A percentile compares a stretch with the other conserved stretches of the same genome.
Evolutionary conservation across 2,888 invertebrate species (phyloP).

Genomic region (Zhengitettix transpicula): DNA sequence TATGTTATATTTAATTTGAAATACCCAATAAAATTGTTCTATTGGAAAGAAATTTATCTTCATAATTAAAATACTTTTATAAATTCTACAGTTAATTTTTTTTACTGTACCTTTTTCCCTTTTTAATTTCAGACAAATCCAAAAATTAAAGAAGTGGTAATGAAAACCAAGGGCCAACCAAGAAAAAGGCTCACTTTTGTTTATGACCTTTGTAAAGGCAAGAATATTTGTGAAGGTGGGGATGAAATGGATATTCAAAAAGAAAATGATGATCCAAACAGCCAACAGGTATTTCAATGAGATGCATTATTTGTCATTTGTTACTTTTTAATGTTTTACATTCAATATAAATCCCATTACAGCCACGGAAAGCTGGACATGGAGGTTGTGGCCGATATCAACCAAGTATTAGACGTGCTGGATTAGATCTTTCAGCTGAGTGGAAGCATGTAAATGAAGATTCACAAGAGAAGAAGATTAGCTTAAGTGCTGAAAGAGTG

Average conservation of each 20-base stretch:
- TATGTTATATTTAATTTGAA: background rate
- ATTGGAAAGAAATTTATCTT: background rate
- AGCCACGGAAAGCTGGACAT: slow-evolving; percentile 49
- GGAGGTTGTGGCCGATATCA: slow-evolving; percentile 98
- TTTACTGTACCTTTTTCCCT: background rate
- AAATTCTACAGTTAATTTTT: background rate
- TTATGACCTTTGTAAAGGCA: slow-evolving; percentile 95
- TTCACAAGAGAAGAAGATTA: slow-evolving; percentile 90
- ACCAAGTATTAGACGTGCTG: slow-evolving; percentile 76
- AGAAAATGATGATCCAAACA: slow-evolving; percentile 28
- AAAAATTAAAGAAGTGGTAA: slow-evolving; percentile 84
- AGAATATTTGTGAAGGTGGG: slow-evolving; percentile 95
- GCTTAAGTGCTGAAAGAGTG: slow-evolving; percentile 85
- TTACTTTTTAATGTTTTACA: background rate
- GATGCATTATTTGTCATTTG: background rate
- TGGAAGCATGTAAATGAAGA: slow-evolving; percentile 99
- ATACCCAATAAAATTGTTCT: background rate
- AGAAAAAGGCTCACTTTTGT: slow-evolving; percentile 87
- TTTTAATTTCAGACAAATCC: slow-evolving; percentile 56
- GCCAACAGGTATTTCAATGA: slow-evolving; percentile 13
- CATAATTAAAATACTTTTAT: background rate
- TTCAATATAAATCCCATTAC: slow-evolving; percentile 4
- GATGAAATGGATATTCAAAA: slow-evolving; percentile 91
- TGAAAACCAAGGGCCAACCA: slow-evolving; percentile 93
- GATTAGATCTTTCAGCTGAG: slow-evolving; percentile 88